These are phyloP conservation scores for Callipepla squamata DNA, from an alignment of 2,113 vertebrate genomes.

Conservation along the genomic window DNA sequence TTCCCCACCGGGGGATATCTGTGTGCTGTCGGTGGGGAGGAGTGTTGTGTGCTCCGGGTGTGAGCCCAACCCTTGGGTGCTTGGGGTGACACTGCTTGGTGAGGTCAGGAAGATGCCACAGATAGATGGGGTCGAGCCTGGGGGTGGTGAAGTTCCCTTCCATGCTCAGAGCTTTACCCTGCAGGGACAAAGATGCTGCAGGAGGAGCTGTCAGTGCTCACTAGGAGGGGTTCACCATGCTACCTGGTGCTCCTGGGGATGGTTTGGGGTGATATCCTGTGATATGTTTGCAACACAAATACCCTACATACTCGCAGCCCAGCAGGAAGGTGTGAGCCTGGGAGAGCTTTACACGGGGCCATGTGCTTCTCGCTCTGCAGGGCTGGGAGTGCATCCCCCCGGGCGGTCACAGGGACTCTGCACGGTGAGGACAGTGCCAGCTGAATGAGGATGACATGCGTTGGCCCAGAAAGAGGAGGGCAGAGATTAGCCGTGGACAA, in stretches of 20 bases:
- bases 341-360: neutral
- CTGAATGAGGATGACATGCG: slow-evolving; percentile 64
- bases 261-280: neutral
- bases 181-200: rapidly evolving
- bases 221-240: neutral
- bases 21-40: rapidly evolving
- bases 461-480: slow-evolving; percentile 67
- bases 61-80: too few relatives aligned
- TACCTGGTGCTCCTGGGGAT: neutral
- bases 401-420: neutral
- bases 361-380: neutral
- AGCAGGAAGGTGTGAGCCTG: too few relatives aligned
- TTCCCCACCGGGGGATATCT: neutral
- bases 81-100: rapidly evolving
- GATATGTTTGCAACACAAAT: too few relatives aligned
- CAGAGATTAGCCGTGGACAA: slow-evolving; percentile 61
- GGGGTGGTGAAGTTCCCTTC: rapidly evolving
- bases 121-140: neutral
- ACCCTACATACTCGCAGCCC: too few relatives aligned
- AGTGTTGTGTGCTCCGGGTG: neutral
- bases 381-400: neutral
- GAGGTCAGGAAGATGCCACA: rapidly evolving
- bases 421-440: neutral
- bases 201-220: neutral
- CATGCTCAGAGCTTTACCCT: rapidly evolving